Percentiles rank a stretch among this genome's conserved stretches.
phyloP scores from a whole-genome alignment of 2,888 invertebrate genomes.

The Xestia rhomboidea region DNA sequence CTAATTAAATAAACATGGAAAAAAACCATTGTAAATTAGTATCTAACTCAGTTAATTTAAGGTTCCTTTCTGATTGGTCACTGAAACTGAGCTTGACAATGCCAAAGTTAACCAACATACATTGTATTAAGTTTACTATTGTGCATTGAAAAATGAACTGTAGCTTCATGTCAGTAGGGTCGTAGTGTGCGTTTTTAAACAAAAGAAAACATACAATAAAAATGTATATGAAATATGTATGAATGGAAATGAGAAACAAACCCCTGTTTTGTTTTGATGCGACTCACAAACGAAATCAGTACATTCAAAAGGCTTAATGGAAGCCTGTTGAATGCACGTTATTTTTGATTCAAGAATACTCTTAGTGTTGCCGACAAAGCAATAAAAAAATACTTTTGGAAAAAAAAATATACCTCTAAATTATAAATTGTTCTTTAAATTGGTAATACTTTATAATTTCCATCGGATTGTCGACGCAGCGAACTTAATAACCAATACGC shows the following conservation, averaged over 20 bases:
- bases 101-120: neutral
- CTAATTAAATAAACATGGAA: slow-evolving; percentile 4
- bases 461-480: neutral
- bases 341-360: neutral
- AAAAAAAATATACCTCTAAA: too few relatives aligned
- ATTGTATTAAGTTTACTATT: neutral
- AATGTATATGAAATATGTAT: too few relatives aligned
- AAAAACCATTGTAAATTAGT: neutral
- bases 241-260: neutral
- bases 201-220: neutral
- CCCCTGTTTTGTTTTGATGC: neutral
- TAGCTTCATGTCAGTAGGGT: accelerated
- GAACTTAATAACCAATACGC: neutral
- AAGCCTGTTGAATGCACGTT: neutral
- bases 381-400: neutral
- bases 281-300: slow-evolving; percentile 1
- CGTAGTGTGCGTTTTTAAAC: neutral
- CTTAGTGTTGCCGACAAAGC: neutral
- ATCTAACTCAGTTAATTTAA: neutral
- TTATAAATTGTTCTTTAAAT: neutral
- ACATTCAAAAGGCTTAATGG: too few relatives aligned
- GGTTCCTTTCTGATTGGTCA: neutral
- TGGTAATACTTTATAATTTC: neutral
- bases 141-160: slow-evolving; percentile 7
- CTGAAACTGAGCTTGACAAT: neutral